Evolutionary conservation across 2,113 vertebrate species (phyloP).

Genomic region (Chinchilla lanigera): DNA sequence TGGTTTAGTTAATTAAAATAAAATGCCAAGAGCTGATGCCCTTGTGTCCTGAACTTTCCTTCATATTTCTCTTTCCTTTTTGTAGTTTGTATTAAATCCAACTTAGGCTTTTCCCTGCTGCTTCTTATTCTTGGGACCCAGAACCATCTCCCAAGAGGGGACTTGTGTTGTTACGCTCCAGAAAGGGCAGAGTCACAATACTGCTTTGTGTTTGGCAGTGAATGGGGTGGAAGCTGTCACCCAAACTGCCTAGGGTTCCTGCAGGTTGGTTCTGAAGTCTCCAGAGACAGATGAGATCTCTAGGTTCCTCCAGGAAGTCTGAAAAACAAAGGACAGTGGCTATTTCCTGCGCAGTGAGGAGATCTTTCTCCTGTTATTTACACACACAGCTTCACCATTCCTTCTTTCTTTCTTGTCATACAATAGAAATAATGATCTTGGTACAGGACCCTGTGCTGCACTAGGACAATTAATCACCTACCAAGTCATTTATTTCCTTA

Average conservation of each 20-base stretch:
- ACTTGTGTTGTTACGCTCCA: background rate
- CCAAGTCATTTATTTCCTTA: slow-evolving; percentile 76
- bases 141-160: background rate
- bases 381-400: slow-evolving; percentile 46
- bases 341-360: slow-evolving; percentile 38
- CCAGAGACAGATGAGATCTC: background rate
- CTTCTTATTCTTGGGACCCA: background rate
- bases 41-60: background rate
- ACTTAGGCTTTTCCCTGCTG: background rate
- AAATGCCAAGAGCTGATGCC: background rate
- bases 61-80: background rate
- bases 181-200: background rate
- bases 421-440: slow-evolving; percentile 80
- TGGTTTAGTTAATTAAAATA: slow-evolving; percentile 53
- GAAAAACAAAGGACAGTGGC: slow-evolving; percentile 30
- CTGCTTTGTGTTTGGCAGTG: background rate
- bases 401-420: slow-evolving; percentile 74
- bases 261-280: background rate
- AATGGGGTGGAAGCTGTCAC: background rate
- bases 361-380: slow-evolving; percentile 74
- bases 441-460: slow-evolving; percentile 60
- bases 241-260: background rate
- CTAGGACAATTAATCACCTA: slow-evolving; percentile 78
- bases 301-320: background rate
- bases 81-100: background rate